Base-by-base conservation (phyloP, 1,140 invertebrate genomes). In the Drosophila pallidifrons region DNA sequence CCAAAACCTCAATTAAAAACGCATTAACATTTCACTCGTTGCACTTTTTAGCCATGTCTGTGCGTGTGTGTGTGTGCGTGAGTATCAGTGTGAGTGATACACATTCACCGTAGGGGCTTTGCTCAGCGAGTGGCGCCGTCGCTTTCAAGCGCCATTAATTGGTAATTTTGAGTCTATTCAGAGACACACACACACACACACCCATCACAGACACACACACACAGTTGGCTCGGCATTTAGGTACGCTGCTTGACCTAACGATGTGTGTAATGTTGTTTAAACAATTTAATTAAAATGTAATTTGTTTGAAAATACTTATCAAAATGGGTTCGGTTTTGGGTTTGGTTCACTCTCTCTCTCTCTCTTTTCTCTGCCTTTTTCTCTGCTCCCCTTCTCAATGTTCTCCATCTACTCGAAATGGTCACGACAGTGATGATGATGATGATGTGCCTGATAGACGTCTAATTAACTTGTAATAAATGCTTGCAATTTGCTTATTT, bases 271-370 rank as follows among this genome's bases (percentile, higher is more conserved):
- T 91, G 90, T 91, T 87, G 82, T 90, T 91, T 82, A 91, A 91
- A 91, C 90, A 91, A 91, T 91, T 91, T 91, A 91, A 91, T 91
- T 91, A 91, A 91, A 91, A 91, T 91, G 90, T 91, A 91, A 91
- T 91, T 91, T 91, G 91, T 91, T 91, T 90, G 81, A 70, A 89
- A 89, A 85, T 89, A 85, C 81, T 89, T 89, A 89, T 89, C 81
- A 89, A 74, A 89, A 74, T 89, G 85, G 85, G 85, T 72, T 89
- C 83, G 85, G 75, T 67, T 57, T 55, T 43, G 46, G 7, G 45
- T 65, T 72, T 5, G 4, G 32, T 11, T 30, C 25, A 30, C 11
- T 73, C 54, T 68, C 35, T 49, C 41, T 41, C n/a, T 46, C 25
- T 47, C 49, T 57, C 49, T 57, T 38, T 63, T n/a, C 67, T 20